phyloP scores from a whole-genome alignment of 1,140 invertebrate species.

The Riptortus pedestris region DNA sequence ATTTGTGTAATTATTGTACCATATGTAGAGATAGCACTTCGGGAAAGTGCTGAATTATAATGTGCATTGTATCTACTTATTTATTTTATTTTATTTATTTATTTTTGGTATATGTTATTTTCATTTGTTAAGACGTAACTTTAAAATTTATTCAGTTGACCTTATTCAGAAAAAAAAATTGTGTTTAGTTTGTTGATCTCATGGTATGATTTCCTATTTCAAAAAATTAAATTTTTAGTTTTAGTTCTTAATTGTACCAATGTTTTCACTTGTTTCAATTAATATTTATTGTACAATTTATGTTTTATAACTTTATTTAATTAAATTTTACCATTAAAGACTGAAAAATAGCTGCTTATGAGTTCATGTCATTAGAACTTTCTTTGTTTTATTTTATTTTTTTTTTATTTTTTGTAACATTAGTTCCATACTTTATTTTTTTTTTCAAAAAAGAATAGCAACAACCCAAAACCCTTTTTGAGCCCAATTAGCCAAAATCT shows the following conservation, averaged over 20 bases:
- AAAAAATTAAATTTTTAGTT: conserved; percentile 3
- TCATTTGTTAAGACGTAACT: too few species aligned
- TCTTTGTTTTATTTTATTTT: conserved; percentile 20
- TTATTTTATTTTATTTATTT: conserved; percentile 14
- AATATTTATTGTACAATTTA: conserved; percentile 5
- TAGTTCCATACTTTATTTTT: too few species aligned
- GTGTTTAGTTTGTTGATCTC: conserved; percentile 23
- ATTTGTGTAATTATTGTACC: not conserved
- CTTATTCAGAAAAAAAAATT: conserved; percentile 5
- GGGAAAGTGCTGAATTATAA: conserved; percentile 4
- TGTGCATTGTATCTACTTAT: not conserved
- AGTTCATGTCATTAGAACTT: conserved; percentile 9
- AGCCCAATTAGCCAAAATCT: too few species aligned
- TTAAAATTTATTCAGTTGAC: too few species aligned
- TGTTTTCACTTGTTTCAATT: conserved; percentile 2
- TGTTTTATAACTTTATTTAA: conserved; percentile 16
- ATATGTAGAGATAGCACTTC: conserved; percentile 10
- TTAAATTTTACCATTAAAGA: conserved; percentile 23
- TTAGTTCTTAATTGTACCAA: conserved; percentile 11
- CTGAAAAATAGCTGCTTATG: conserved; percentile 17
- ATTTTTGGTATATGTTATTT: not conserved
- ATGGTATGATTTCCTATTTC: conserved; percentile 23
- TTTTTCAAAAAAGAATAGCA: too few species aligned
- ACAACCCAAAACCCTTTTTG: too few species aligned
- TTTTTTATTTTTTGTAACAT: too few species aligned